phyloP scores from a whole-genome alignment of 2,113 vertebrate genomes.

The Xiphorhynchus elegans region DNA sequence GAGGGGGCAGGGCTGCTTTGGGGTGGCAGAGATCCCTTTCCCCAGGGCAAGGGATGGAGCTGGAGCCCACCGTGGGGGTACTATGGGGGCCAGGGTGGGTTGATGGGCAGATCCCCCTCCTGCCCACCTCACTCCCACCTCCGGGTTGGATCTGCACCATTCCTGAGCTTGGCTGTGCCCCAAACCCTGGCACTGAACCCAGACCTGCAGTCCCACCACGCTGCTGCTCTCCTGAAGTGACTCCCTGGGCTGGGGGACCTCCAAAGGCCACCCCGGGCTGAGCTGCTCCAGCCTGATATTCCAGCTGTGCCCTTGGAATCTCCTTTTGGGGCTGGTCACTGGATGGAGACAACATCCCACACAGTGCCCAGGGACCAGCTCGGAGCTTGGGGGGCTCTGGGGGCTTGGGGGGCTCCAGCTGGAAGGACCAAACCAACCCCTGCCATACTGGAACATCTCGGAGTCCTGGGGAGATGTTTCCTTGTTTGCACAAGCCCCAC shows the following conservation, averaged over 20 bases:
- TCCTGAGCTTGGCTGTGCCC: not conserved
- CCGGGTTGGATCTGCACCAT: accelerated
- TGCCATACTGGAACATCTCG: not conserved
- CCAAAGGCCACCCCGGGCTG: not conserved
- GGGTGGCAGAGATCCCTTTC: not conserved
- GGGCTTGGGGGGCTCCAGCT: not conserved
- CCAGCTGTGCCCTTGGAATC: not conserved
- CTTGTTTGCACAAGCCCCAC: not conserved
- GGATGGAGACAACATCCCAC: conserved; percentile 21
- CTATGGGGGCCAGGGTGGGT: not conserved
- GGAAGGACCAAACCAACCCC: not conserved
- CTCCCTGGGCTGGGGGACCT: not conserved
- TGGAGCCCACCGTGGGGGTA: not conserved
- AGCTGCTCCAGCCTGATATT: not conserved
- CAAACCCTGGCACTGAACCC: not conserved
- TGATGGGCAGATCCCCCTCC: accelerated
- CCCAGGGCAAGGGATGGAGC: not conserved
- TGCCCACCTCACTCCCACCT: not conserved
- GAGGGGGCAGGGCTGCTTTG: not conserved
- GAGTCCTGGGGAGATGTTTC: not conserved
- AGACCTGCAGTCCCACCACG: not conserved
- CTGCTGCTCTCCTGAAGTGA: accelerated
- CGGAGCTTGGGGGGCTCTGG: too few relatives aligned
- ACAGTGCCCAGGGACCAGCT: not conserved
- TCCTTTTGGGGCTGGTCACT: not conserved